phyloP scores from a whole-genome alignment of 2,888 invertebrate genomes.

The Muschampia plurimacula region DNA sequence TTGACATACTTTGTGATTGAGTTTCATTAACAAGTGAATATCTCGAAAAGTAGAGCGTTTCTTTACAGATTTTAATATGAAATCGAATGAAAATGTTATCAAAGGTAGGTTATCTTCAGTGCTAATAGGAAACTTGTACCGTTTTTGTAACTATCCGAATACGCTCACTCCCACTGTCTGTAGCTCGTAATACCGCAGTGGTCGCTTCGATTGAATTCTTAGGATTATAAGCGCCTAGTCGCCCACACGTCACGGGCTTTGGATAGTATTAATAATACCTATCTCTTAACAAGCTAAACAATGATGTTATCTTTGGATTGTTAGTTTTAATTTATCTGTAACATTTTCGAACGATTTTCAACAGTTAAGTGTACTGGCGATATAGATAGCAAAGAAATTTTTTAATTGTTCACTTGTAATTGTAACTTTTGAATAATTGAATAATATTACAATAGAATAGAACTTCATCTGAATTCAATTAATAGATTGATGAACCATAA shows the following conservation, averaged over 20 bases:
- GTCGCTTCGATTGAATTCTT: background rate
- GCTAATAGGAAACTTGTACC: slow-evolving; percentile 1
- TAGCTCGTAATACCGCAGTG: background rate
- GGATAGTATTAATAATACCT: background rate
- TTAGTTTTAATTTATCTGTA: background rate
- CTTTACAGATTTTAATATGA: too few relatives aligned
- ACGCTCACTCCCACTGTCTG: background rate
- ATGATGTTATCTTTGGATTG: background rate
- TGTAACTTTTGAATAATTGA: too few relatives aligned
- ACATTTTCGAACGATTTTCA: background rate
- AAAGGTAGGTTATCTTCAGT: background rate
- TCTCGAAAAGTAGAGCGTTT: too few relatives aligned
- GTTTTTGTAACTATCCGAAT: slow-evolving; percentile 1
- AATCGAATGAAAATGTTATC: slow-evolving; percentile 1
- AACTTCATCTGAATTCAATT: too few relatives aligned
- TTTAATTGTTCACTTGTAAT: too few relatives aligned
- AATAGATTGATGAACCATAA: too few relatives aligned
- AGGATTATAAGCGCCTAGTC: background rate
- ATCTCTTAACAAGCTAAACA: background rate
- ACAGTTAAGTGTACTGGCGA: background rate
- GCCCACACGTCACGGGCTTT: background rate
- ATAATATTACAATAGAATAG: too few relatives aligned
- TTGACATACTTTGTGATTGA: too few relatives aligned
- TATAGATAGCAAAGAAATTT: too few relatives aligned
- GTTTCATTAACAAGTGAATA: too few relatives aligned